Evolutionary conservation across 2,113 vertebrate species (phyloP), one percentile per base, ranked within the genome.

Genomic region (Rhipidura dahli): DNA sequence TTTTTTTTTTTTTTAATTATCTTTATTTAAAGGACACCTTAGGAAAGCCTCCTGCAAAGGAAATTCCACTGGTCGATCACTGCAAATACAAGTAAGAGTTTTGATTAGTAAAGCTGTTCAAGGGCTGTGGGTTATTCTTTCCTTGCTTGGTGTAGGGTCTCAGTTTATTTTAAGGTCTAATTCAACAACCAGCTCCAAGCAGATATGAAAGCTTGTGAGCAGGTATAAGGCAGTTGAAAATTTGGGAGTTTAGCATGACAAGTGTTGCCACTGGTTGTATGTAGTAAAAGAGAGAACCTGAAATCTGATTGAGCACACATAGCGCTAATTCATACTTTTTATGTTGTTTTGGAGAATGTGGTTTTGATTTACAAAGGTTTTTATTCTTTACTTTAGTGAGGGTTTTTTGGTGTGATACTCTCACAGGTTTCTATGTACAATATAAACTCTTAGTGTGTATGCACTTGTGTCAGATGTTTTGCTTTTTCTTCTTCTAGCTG

Each of bases 81-180:
- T 99, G 99, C 98, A 99, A 98, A 97, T 99, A 99, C 98, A 99
- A 99, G 99, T 99, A 98, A 98, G 98, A 92, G 61, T 69, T 94
- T 95, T 68, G 33, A 61, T 59, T 66, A 84, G 13, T 93, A 83
- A 78, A 89, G 23, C 31, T 92, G 53, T 87, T 95, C 9, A 69
- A 68, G 40, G 53, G 6, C 49, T 95, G 6, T 33, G 49, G 28
- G 44, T 90, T 92, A 66, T 50, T 92, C 33, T 86, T 88, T 70
- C 31, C 26, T 81, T 80, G 75, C 13, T 7, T 27, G 59, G 7
- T 80, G 42, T 59, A 83, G 80, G 13, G 7, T 77, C 65, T 86
- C 15, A 11, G 44, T 91, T 89, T 70, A 63, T 70, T 83, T 93
- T 70, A 78, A 84, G 80, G 13, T 63, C 21, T 78, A 31, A 57